Conservation (phyloP, 2,113 vertebrate species). For the Petromus typicus region DNA sequence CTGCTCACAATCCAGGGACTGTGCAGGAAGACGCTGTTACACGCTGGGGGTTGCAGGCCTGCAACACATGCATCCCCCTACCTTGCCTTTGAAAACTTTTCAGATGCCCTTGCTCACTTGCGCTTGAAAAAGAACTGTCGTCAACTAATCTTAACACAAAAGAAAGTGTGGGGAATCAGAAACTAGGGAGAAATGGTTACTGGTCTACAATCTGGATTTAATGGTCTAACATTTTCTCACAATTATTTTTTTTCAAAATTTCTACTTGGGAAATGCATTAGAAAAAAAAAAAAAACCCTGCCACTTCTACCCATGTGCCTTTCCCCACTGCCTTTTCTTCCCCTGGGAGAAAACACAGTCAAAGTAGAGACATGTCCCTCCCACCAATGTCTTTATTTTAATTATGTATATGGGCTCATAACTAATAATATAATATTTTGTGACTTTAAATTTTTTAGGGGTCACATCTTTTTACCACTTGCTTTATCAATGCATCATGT, state of each 20-base stretch:
- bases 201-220: background rate
- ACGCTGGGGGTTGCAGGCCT: too few species aligned
- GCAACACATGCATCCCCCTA: background rate
- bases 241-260: background rate
- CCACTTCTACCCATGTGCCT: fast-evolving
- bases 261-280: background rate
- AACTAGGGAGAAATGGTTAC: background rate
- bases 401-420: background rate
- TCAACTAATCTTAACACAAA: background rate
- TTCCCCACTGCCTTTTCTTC: too few species aligned
- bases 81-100: background rate
- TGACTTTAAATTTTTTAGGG: background rate
- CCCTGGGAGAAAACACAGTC: background rate
- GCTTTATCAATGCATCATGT: background rate
- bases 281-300: background rate
- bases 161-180: background rate
- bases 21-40: fast-evolving
- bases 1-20: background rate
- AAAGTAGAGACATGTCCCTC: background rate
- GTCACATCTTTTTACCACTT: background rate
- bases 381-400: background rate
- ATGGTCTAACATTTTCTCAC: background rate
- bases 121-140: background rate
- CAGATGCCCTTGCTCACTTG: background rate
- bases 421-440: background rate